Percentiles rank a stretch among this genome's conserved stretches.
These are phyloP conservation scores for Erpobdella octoculata DNA, from an alignment of 2,888 invertebrate genomes.

Conservation along the genomic window DNA sequence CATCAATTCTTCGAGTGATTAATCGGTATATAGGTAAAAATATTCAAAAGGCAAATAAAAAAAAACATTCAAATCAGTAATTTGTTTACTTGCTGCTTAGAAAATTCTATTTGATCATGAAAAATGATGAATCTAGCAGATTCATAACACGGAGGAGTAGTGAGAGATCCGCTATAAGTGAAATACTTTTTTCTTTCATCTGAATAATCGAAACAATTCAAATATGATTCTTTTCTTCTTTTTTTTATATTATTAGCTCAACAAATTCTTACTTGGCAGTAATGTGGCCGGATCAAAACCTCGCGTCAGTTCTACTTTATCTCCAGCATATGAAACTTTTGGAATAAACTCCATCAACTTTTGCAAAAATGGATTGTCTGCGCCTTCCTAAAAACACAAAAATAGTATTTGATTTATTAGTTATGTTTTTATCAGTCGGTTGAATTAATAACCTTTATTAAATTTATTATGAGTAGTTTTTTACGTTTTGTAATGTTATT, in stretches of 20 bases:
- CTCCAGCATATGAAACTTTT: not conserved
- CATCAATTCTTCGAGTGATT: too few relatives aligned
- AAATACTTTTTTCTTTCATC: constrained; percentile 60
- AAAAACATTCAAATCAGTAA: not conserved
- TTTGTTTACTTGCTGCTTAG: constrained; percentile 66
- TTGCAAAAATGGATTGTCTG: not conserved
- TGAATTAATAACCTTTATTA: too few relatives aligned
- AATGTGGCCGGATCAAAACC: not conserved
- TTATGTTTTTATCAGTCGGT: too few relatives aligned
- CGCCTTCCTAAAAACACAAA: not conserved
- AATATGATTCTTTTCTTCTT: too few relatives aligned
- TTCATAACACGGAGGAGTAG: constrained; percentile 76
- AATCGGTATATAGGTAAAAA: too few relatives aligned
- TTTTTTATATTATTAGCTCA: too few relatives aligned
- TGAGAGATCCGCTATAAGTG: constrained; percentile 84
- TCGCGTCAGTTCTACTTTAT: constrained; percentile 10
- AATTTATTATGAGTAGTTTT: too few relatives aligned
- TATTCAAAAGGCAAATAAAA: too few relatives aligned
- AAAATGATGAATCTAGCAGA: constrained; percentile 90
- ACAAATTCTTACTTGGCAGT: not conserved
- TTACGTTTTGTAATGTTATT: too few relatives aligned
- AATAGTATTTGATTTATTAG: too few relatives aligned
- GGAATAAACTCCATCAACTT: not conserved
- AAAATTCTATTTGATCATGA: constrained; percentile 76
- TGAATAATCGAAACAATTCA: too few relatives aligned